Base-by-base conservation (phyloP, 2,113 vertebrate species). In the Lanius ludovicianus region DNA sequence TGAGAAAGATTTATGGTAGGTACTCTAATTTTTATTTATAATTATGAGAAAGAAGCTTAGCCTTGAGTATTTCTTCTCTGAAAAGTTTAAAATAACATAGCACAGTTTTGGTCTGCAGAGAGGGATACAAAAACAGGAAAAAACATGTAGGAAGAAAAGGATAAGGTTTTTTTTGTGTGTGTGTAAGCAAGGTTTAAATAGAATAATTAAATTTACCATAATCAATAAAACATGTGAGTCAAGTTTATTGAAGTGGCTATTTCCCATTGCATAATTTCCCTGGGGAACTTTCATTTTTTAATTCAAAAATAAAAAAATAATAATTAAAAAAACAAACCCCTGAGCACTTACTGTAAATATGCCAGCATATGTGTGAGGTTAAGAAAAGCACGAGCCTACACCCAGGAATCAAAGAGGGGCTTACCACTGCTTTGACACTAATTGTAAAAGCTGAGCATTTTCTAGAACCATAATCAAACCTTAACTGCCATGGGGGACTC, bases 261-360 rank as follows among this genome's bases (percentile, higher is more conserved):
- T 98, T 98, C 97, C 97, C 94, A 97, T 97, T 98, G 97, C 96
- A 97, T 97, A 97, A 98, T 98, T 98, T 98, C 97, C 96, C 97
- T 84, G 27, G 89, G 88, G 97, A 95, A 95, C 94, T 95, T 97
- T 97, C 90, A 97, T 95, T 98, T 98, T 98, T 98, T 97, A 97
- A 98, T 97, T 98, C 90, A 95, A 97, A 98, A 98, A 97, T 76
- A 95, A 96, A 88, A 74, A 91, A 55, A 59, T 18, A 95, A 93
- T 53, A 92, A 93, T 84, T 79, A 91, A 95, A 88, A 90, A 89
- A 55, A 11, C 74, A 96, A 96, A 3, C 93, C 95, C 92, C 92
- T 89, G 83, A 95, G 96, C 94, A 98, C 87, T 95, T 95, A 83
- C 91, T 83, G 77, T 96, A 96, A 95, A 97, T 95, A 98, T 96